Percentiles rank a stretch among this genome's conserved stretches.
These are phyloP conservation scores for Thermophis baileyi DNA, from an alignment of 2,113 vertebrate species.

Conservation along the genomic window DNA sequence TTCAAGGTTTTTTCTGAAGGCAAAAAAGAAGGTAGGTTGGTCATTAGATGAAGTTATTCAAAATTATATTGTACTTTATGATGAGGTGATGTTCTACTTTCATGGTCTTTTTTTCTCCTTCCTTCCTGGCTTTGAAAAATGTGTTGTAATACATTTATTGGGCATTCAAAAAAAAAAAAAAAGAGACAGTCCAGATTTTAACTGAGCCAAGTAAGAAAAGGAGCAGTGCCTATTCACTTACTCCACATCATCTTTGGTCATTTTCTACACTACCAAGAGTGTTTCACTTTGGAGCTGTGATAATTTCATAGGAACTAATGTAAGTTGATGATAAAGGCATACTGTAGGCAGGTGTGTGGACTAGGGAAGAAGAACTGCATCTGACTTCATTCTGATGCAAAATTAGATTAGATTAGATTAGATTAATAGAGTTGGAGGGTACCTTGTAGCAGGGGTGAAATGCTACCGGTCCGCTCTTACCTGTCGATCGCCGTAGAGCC, in stretches of 20 bases:
- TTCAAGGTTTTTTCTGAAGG: neutral
- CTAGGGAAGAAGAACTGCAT: neutral
- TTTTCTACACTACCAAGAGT: neutral
- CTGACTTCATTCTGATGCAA: neutral
- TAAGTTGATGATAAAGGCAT: neutral
- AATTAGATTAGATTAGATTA: no score
- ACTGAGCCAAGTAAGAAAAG: neutral
- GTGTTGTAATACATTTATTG: neutral
- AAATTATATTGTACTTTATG: neutral
- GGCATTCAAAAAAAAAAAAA: neutral
- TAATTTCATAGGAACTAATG: neutral
- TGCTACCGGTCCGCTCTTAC: no score
- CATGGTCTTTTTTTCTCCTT: neutral
- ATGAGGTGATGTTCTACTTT: neutral
- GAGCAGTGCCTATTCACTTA: neutral
- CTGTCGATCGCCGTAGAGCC: no score
- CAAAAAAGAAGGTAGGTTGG: neutral
- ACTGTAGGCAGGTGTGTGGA: neutral
- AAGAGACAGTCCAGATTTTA: neutral
- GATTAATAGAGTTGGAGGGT: no score
- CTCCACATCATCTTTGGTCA: neutral
- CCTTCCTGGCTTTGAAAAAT: neutral
- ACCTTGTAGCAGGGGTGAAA: no score
- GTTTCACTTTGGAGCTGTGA: neutral
- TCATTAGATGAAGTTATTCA: neutral